phyloP scores from a whole-genome alignment of 2,113 vertebrate genomes.

The Pithys albifrons region DNA sequence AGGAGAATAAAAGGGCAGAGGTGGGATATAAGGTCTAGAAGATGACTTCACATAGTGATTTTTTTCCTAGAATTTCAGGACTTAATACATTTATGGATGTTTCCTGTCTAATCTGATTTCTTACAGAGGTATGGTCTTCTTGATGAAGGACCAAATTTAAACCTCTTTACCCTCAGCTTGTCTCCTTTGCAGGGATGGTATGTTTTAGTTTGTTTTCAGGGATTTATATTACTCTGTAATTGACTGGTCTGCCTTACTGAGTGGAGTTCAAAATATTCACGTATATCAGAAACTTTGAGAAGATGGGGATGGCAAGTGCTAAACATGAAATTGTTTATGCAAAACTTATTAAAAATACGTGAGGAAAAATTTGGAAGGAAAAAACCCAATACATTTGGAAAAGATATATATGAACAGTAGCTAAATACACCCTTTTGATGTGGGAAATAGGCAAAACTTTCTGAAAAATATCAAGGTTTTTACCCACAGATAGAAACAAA shows the following conservation, averaged over 20 bases:
- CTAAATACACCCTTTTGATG: background rate
- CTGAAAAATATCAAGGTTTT: background rate
- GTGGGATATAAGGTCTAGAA: background rate
- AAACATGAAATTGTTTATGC: background rate
- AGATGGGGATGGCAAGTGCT: background rate
- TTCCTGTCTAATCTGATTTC: constrained; percentile 4
- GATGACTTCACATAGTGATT: background rate
- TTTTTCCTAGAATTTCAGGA: background rate
- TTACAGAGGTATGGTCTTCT: background rate
- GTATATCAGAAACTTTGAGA: background rate
- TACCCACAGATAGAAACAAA: background rate
- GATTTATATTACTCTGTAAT: background rate
- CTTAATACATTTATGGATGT: background rate
- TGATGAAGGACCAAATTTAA: background rate
- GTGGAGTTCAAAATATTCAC: background rate
- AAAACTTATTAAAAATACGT: background rate
- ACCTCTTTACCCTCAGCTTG: background rate
- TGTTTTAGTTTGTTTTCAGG: background rate
- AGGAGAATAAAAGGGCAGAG: background rate
- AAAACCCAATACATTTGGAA: background rate
- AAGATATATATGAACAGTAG: background rate
- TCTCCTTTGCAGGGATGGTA: background rate
- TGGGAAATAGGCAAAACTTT: background rate
- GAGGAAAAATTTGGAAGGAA: background rate
- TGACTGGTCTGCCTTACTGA: background rate